Evolutionary conservation across 2,797 vertebrate genomes (phyloP).

Genomic region (Triplophysa yarkandensis): DNA sequence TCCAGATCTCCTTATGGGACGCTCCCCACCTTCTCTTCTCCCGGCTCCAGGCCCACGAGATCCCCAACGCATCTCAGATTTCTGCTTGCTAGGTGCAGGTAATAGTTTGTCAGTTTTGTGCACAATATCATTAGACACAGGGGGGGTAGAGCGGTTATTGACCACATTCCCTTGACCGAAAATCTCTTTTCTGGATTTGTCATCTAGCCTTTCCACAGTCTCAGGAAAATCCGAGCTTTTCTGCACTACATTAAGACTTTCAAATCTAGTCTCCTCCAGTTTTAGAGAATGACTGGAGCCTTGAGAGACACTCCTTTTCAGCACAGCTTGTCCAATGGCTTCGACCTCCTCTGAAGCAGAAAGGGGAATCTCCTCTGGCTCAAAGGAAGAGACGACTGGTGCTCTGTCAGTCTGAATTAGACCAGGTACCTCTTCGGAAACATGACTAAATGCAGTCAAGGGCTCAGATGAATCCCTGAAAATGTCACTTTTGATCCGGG

Average conservation of each 20-base stretch:
- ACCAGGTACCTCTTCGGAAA: conserved; percentile 78
- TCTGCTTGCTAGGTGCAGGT: conserved; percentile 82
- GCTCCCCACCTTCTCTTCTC: conserved; percentile 86
- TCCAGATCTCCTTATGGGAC: conserved; percentile 90
- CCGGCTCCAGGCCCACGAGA: conserved; percentile 80
- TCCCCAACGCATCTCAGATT: conserved; percentile 94
- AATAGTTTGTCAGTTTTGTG: conserved; percentile 88
- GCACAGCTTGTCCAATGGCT: conserved; percentile 76
- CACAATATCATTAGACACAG: conserved; percentile 74
- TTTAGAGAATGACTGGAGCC: conserved; percentile 87
- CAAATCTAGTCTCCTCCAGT: conserved; percentile 86
- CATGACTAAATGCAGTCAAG: conserved; percentile 80
- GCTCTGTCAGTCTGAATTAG: conserved; percentile 75
- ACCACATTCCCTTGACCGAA: conserved; percentile 75
- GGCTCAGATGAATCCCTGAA: conserved; percentile 84
- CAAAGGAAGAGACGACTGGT: conserved; percentile 74
- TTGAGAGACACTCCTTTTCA: conserved; percentile 90
- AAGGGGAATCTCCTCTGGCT: conserved; percentile 76
- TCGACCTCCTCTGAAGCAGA: conserved; percentile 80
- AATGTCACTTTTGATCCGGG: conserved; percentile 82
- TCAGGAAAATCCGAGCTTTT: conserved; percentile 85
- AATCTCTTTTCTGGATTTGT: conserved; percentile 86
- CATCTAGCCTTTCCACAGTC: conserved; percentile 78
- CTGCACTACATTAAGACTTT: conserved; percentile 71
- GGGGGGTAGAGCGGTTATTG: conserved; percentile 73